phyloP scores from a whole-genome alignment of 2,888 invertebrate species.

The Carterocephalus palaemon region DNA sequence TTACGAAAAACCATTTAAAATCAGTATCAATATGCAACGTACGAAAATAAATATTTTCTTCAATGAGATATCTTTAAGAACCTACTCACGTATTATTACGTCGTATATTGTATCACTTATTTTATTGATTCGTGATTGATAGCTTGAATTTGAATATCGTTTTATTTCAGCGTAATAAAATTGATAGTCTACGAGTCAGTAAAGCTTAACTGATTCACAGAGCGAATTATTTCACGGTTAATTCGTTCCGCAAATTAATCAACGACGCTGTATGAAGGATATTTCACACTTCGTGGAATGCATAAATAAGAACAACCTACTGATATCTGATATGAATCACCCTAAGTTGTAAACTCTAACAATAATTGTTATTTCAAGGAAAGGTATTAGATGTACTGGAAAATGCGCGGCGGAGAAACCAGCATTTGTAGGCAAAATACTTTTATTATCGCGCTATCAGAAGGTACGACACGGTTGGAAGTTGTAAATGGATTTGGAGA shows the following conservation, averaged over 20 bases:
- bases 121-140: conserved; percentile 13
- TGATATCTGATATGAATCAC: conserved; percentile 35
- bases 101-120: conserved; percentile 10
- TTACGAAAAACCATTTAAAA: background rate
- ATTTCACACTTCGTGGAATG: conserved; percentile 36
- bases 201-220: conserved; percentile 37
- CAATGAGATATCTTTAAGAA: conserved; percentile 13
- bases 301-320: conserved; percentile 25
- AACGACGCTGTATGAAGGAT: conserved; percentile 36
- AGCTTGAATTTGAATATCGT: conserved; percentile 13
- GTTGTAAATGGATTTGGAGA: conserved; percentile 23
- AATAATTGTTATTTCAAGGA: conserved; percentile 18
- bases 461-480: conserved; percentile 30
- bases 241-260: conserved; percentile 39
- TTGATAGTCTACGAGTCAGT: no score
- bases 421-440: conserved; percentile 1
- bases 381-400: conserved; percentile 22
- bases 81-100: conserved; percentile 6
- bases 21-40: background rate
- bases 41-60: no score
- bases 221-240: conserved; percentile 37
- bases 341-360: conserved; percentile 12
- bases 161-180: conserved; percentile 17
- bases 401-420: conserved; percentile 12
- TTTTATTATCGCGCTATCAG: conserved; percentile 29